Evolutionary conservation across 2,113 vertebrate species (phyloP).

Genomic region (Poecilia latipinna): DNA sequence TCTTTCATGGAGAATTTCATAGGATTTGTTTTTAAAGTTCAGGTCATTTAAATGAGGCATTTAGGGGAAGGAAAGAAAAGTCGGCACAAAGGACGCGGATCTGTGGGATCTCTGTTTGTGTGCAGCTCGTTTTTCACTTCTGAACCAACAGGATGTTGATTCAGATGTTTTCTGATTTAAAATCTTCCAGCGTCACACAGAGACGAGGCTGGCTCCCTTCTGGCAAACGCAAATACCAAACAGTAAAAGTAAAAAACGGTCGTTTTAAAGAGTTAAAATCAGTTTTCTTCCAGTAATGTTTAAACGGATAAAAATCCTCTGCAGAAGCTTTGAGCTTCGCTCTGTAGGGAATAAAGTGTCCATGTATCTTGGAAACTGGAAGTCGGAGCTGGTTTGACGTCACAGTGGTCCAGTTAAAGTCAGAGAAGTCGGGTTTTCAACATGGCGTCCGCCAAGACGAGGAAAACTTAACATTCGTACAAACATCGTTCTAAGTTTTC

Average conservation of each 20-base stretch:
- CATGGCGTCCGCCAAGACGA: too few species aligned
- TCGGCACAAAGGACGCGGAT: background rate
- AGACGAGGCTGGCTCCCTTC: background rate
- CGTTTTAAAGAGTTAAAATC: too few species aligned
- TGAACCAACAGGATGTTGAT: background rate
- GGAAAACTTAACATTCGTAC: too few species aligned
- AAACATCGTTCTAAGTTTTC: too few species aligned
- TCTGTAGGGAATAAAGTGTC: too few species aligned
- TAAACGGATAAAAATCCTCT: background rate
- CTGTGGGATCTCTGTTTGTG: background rate
- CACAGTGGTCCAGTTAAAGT: too few species aligned
- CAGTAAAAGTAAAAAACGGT: too few species aligned
- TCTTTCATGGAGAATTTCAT: background rate
- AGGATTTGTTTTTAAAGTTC: background rate
- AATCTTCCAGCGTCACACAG: too few species aligned
- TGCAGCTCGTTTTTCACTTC: background rate
- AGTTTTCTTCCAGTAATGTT: background rate
- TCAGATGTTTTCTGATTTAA: background rate
- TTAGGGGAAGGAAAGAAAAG: background rate
- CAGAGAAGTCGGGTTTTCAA: too few species aligned
- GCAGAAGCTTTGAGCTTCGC: too few species aligned
- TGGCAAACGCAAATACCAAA: background rate
- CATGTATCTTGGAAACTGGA: too few species aligned
- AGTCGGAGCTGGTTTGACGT: too few species aligned
- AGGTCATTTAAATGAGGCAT: conserved; percentile 7